Evolutionary conservation across 2,888 invertebrate species (phyloP).

Genomic region (Gasteruption jaculator): DNA sequence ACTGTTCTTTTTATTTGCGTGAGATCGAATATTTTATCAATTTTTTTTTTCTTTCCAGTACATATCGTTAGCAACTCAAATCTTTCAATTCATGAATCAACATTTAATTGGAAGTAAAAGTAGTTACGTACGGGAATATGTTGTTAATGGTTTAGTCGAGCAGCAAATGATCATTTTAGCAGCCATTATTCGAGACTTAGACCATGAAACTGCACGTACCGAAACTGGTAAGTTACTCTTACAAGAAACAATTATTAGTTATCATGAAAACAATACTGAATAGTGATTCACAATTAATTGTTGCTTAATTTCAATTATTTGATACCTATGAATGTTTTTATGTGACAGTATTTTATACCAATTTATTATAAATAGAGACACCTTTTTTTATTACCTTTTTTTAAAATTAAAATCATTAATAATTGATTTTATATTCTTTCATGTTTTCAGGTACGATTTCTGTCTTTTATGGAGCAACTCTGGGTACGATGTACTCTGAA

Average conservation of each 20-base stretch:
- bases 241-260: slow-evolving; percentile 3
- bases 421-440: background rate
- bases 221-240: slow-evolving; percentile 58
- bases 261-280: slow-evolving; percentile 6
- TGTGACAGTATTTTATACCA: no score
- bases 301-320: no score
- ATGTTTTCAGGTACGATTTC: slow-evolving; percentile 63
- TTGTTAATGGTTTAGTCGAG: slow-evolving; percentile 72
- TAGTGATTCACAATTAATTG: no score
- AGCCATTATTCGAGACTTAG: slow-evolving; percentile 84
- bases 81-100: slow-evolving; percentile 80
- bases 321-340: no score
- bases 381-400: slow-evolving; percentile 5
- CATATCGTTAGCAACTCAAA: slow-evolving; percentile 79
- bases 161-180: slow-evolving; percentile 87
- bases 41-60: slow-evolving; percentile 58
- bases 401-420: background rate
- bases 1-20: background rate
- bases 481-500: slow-evolving; percentile 68
- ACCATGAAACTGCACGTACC: slow-evolving; percentile 80
- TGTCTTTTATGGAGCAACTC: slow-evolving; percentile 66
- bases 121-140: slow-evolving; percentile 64
- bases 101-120: slow-evolving; percentile 73
- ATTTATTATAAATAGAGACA: no score
- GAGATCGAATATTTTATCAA: slow-evolving; percentile 7